Conservation (phyloP, 2,113 vertebrate genomes). For the Anhinga anhinga region DNA sequence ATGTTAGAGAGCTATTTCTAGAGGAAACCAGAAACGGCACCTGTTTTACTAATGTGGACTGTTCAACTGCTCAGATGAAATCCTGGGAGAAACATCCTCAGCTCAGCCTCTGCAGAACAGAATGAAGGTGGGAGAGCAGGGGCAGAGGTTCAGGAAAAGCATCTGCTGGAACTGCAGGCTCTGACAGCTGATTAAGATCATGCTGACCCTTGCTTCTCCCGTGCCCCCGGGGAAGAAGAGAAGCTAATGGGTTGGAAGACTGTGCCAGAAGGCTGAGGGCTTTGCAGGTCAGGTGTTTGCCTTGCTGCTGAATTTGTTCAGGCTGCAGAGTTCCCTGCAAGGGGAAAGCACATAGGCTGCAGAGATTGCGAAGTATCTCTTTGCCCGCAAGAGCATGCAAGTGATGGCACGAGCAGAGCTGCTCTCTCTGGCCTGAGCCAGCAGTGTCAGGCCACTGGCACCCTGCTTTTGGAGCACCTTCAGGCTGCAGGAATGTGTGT, state of each 20-base stretch:
- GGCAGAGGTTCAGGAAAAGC: neutral
- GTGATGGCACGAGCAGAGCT: neutral
- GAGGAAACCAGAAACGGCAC: neutral
- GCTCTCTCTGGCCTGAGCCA: neutral
- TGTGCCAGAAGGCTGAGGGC: neutral
- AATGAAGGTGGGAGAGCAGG: neutral
- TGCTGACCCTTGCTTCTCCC: neutral
- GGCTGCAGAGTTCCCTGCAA: neutral
- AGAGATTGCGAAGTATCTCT: fast-evolving
- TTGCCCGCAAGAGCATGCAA: neutral
- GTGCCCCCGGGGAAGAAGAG: neutral
- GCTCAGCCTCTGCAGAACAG: neutral
- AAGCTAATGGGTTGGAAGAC: neutral
- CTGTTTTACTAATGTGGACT: neutral
- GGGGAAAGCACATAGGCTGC: neutral
- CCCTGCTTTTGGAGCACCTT: neutral
- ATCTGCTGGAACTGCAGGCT: neutral
- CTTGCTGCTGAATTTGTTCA: neutral
- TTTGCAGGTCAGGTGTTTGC: neutral
- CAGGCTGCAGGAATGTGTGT: neutral
- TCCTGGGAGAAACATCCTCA: neutral
- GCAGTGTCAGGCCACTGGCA: neutral
- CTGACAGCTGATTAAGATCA: neutral
- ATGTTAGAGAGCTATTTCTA: neutral
- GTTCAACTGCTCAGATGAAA: neutral